A percentile compares a stretch with the other conserved stretches of the same genome.
phyloP scores from a whole-genome alignment of 2,888 invertebrate species.

The Salpingus planirostris region DNA sequence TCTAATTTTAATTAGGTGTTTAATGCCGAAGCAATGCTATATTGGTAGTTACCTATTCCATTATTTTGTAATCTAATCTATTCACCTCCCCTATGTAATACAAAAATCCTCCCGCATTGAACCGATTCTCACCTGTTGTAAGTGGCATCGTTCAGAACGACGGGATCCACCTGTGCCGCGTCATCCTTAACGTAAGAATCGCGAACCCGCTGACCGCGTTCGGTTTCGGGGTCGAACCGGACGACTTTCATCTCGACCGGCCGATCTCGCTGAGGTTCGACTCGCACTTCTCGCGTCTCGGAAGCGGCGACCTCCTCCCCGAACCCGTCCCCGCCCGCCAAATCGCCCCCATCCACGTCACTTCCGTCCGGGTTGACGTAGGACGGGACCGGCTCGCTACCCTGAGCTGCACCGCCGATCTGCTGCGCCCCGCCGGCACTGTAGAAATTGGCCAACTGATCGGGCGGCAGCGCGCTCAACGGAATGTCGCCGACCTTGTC shows the following conservation, averaged over 20 bases:
- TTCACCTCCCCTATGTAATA: no score
- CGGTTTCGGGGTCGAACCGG: constrained; percentile 67
- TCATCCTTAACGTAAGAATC: constrained; percentile 62
- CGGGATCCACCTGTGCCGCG: constrained; percentile 66
- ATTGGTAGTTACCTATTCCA: no score
- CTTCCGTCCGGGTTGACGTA: constrained; percentile 57
- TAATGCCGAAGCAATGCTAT: no score
- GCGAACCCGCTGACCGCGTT: constrained; percentile 61
- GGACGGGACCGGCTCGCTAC: constrained; percentile 60
- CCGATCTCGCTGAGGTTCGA: constrained; percentile 47
- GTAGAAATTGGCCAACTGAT: constrained; percentile 79
- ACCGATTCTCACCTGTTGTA: constrained; percentile 62
- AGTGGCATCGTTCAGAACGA: constrained; percentile 62
- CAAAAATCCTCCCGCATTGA: no score
- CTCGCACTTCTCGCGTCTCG: constrained; percentile 42
- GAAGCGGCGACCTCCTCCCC: constrained; percentile 43
- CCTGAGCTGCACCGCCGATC: constrained; percentile 45
- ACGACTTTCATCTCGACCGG: constrained; percentile 76
- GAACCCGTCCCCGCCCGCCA: constrained; percentile 33
- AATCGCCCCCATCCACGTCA: constrained; percentile 38
- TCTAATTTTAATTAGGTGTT: no score
- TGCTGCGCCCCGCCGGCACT: constrained; percentile 73
- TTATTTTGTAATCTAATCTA: no score
- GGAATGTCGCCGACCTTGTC: constrained; percentile 83
- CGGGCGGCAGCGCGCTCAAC: constrained; percentile 72